Percentiles rank a stretch among this genome's conserved stretches.
Conservation (phyloP, 2,888 invertebrate genomes). For the Sussaba pulchella region DNA sequence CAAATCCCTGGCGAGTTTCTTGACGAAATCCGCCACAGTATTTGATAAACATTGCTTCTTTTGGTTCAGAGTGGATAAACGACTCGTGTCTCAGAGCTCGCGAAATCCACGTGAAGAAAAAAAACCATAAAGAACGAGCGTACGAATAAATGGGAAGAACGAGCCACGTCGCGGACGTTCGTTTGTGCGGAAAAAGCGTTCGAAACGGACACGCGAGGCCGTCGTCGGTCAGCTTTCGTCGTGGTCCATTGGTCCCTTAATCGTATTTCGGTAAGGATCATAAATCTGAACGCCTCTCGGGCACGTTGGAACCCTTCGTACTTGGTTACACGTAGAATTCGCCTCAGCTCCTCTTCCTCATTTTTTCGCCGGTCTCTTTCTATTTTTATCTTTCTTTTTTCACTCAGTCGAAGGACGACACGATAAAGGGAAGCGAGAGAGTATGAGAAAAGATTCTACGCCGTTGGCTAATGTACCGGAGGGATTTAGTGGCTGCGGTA, state of each 20-base stretch:
- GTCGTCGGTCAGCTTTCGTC: conserved; percentile 64
- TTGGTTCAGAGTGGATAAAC: conserved; percentile 56
- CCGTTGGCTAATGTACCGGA: conserved; percentile 63
- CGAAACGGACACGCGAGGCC: conserved; percentile 41
- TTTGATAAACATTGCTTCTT: conserved; percentile 73
- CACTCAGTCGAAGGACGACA: conserved; percentile 17
- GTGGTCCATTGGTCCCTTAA: conserved; percentile 69
- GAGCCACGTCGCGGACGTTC: conserved; percentile 24
- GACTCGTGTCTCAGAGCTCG: conserved; percentile 62
- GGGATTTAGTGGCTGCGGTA: conserved; percentile 63
- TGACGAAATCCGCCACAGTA: conserved; percentile 45
- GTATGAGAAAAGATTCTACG: conserved; percentile 37
- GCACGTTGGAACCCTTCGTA: conserved; percentile 44
- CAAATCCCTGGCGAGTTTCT: conserved; percentile 21
- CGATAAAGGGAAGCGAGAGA: conserved; percentile 36
- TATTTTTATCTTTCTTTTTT: conserved; percentile 43
- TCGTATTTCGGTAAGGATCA: conserved; percentile 74
- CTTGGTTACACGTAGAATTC: conserved; percentile 41
- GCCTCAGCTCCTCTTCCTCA: not conserved
- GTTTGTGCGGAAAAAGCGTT: conserved; percentile 39
- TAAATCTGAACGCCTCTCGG: conserved; percentile 72
- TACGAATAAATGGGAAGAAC: conserved; percentile 21
- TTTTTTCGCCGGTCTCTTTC: conserved; percentile 5
- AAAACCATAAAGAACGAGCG: conserved; percentile 23
- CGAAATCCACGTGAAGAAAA: conserved; percentile 49